phyloP scores from a whole-genome alignment of 2,888 invertebrate species.

The Orchesella flavescens region DNA sequence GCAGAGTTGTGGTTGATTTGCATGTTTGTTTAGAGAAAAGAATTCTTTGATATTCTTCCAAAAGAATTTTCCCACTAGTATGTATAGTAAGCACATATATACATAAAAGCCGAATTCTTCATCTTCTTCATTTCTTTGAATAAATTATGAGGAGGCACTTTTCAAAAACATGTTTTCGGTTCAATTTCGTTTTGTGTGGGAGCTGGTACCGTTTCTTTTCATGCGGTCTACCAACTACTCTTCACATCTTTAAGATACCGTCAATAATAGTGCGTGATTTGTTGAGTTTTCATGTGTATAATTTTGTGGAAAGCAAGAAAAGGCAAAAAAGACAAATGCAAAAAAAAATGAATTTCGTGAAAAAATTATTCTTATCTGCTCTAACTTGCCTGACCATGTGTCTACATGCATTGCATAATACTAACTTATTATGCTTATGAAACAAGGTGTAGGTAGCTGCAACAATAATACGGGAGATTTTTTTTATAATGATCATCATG shows the following conservation, averaged over 20 bases:
- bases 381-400: constrained; percentile 8
- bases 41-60: neutral
- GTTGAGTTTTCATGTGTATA: neutral
- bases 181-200: constrained; percentile 13
- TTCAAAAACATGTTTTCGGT: neutral
- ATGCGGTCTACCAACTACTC: neutral
- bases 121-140: too few relatives aligned
- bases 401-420: neutral
- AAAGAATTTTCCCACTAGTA: neutral
- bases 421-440: neutral
- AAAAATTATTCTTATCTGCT: neutral
- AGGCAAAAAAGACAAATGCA: neutral
- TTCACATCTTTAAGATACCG: neutral
- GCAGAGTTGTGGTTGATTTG: too few relatives aligned
- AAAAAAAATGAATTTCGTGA: neutral
- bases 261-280: neutral
- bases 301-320: neutral
- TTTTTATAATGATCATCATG: constrained; percentile 19
- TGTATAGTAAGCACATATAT: too few relatives aligned
- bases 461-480: neutral
- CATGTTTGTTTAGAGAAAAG: too few relatives aligned
- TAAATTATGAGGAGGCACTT: too few relatives aligned
- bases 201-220: constrained; percentile 12
- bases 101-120: too few relatives aligned
- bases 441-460: neutral